Evolutionary conservation across 2,797 vertebrate species (phyloP), one percentile per base, ranked within the genome.

Genomic region (Catostomus latipinnis): DNA sequence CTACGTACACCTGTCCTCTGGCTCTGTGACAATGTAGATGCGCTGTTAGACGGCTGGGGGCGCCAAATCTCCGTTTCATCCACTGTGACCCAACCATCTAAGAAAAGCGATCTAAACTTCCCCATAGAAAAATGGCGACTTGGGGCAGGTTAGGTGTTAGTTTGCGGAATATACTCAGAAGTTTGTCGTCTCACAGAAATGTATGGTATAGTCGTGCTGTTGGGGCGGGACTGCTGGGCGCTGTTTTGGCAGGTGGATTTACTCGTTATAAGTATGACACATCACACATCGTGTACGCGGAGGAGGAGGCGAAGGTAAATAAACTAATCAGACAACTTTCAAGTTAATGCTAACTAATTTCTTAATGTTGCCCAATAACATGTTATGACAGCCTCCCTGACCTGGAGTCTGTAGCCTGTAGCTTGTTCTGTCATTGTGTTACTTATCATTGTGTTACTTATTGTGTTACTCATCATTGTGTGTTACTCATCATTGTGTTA

Each of bases 41-140:
- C 2, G 5, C 5, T 46, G 8, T 53, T 4, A 14, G 43, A 9
- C 69, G 11, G 52, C 58, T 2, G 18, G 54, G 18, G 84, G 82
- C 80, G 76, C 61, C 54, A 74, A 13, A 80, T 8, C 48, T 50
- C 13, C 8, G 16, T 10, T 45, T 58, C 56, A 58, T 8, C 48
- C 7, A 60, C 46, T 52, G 6, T 2, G 16, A 45, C 73, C 2
- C 6, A 62, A 66, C 12, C 45, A 18, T 72, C 14, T 45, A 14
- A 43, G 22, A 16, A 54, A 22, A 22, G 11, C 6, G 49, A 69
- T 69, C 57, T 10, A 71, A 56, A 61, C 77, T 82, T 82, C 77
- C 80, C 34, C 76, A 70, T 18, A 71, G 57, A 58, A 56, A 13
- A 89, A 93, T 95, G 94, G 89, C 92, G 74, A 86, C 86, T 83